Evolutionary conservation across 2,113 vertebrate species (phyloP).

Genomic region (Cinclus mexicanus): DNA sequence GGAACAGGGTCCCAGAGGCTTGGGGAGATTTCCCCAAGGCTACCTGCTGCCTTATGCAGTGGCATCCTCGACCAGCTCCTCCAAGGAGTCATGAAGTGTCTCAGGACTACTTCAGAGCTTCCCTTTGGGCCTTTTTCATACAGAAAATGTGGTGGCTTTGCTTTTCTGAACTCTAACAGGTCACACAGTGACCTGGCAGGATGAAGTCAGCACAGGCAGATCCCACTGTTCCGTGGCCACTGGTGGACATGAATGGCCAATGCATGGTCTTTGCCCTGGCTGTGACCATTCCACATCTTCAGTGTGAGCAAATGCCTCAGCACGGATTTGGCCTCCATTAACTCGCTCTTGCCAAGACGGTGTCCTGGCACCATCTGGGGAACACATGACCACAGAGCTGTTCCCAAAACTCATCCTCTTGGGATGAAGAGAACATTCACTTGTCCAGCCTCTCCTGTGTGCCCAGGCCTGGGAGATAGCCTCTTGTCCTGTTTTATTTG

Average conservation of each 20-base stretch:
- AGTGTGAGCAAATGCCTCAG: neutral
- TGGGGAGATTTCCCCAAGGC: neutral
- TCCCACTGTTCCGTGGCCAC: neutral
- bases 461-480: too few relatives aligned
- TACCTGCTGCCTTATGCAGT: neutral
- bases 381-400: fast-evolving
- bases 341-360: neutral
- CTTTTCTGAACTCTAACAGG: neutral
- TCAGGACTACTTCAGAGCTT: neutral
- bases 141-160: neutral
- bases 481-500: neutral
- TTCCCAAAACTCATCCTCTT: neutral
- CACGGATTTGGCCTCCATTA: neutral
- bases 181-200: neutral
- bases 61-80: neutral
- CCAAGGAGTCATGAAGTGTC: neutral
- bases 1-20: neutral
- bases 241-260: neutral
- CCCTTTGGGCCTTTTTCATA: neutral
- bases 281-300: neutral
- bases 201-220: neutral
- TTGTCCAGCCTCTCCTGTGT: neutral
- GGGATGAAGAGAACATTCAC: neutral
- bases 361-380: neutral
- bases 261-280: neutral